Conservation (phyloP, 2,797 vertebrate species). For the Cheirogaleus major region DNA sequence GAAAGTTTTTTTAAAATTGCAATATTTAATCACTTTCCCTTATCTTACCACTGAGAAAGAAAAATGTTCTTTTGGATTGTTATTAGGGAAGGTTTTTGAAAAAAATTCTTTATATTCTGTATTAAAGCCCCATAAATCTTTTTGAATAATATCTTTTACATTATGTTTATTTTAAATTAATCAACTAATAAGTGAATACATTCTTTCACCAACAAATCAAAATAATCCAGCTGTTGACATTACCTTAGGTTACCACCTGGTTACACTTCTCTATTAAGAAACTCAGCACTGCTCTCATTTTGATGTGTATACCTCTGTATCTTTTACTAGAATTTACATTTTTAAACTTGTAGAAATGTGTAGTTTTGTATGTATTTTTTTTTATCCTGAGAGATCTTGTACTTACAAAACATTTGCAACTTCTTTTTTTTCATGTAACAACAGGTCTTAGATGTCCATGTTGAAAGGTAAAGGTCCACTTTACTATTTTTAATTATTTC, state of each 20-base stretch:
- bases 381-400: neutral
- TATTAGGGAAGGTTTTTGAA: neutral
- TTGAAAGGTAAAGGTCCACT: neutral
- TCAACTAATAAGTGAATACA: neutral
- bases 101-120: neutral
- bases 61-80: neutral
- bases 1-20: neutral
- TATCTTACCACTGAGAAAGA: neutral
- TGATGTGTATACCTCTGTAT: neutral
- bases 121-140: neutral
- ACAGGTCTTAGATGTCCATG: neutral
- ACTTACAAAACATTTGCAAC: neutral
- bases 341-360: neutral
- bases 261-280: neutral
- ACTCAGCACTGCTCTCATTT: neutral
- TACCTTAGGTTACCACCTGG: neutral
- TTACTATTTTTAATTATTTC: neutral
- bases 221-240: neutral
- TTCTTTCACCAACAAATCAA: neutral
- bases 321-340: neutral
- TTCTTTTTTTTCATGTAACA: neutral
- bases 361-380: neutral
- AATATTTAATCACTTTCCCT: neutral
- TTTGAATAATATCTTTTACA: neutral
- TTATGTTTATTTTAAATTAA: constrained; percentile 14